Conservation (phyloP, 2,888 invertebrate genomes). For the Cantharis rufa region DNA sequence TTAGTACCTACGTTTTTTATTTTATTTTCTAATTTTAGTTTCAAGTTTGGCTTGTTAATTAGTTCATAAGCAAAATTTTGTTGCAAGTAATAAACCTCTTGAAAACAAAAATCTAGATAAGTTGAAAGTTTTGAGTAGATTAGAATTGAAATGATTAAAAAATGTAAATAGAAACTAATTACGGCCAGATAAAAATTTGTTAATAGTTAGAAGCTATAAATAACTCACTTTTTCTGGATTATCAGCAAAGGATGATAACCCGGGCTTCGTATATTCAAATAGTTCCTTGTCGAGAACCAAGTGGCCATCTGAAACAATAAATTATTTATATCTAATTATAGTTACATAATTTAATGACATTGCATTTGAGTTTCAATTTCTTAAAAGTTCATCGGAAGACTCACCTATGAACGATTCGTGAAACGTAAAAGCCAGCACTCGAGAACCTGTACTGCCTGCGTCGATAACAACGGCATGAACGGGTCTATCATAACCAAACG, state of each 20-base stretch:
- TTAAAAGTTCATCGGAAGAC: neutral
- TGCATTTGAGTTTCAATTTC: neutral
- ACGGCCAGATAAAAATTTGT: neutral
- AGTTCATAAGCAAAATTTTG: too few relatives aligned
- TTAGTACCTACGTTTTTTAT: too few relatives aligned
- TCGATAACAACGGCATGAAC: slow-evolving; percentile 89
- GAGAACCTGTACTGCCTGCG: slow-evolving; percentile 91
- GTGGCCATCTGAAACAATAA: slow-evolving; percentile 58
- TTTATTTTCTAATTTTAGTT: too few relatives aligned
- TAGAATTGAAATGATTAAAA: neutral
- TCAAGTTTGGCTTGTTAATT: too few relatives aligned
- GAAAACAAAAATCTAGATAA: too few relatives aligned
- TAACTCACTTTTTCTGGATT: slow-evolving; percentile 71
- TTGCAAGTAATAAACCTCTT: too few relatives aligned
- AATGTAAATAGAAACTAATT: neutral
- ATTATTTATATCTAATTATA: neutral
- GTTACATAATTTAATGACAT: neutral
- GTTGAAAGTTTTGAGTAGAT: too few relatives aligned
- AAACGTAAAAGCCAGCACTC: slow-evolving; percentile 82
- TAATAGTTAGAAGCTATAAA: neutral
- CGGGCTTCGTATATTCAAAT: slow-evolving; percentile 86
- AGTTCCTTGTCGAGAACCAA: slow-evolving; percentile 81
- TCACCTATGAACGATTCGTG: slow-evolving; percentile 75
- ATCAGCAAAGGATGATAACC: slow-evolving; percentile 85
- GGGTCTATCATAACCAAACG: slow-evolving; percentile 72